Conservation (phyloP, 2,797 vertebrate genomes). For the Aeoliscus strigatus region DNA sequence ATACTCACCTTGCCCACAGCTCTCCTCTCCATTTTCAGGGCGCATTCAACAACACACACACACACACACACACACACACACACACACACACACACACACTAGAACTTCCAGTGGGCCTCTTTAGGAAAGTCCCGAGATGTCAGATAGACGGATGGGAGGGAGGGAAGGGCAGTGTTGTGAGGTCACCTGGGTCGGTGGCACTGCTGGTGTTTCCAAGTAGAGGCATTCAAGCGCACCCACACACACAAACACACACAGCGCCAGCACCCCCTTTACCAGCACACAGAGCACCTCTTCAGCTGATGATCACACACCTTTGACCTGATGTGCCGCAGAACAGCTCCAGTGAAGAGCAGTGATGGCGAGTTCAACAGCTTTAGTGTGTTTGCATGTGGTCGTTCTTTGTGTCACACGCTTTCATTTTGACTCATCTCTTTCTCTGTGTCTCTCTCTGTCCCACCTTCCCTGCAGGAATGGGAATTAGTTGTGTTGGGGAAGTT, state of each 20-base stretch:
- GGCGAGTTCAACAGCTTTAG: background rate
- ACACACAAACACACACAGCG: constrained; percentile 30
- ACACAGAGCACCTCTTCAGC: constrained; percentile 2
- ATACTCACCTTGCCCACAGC: no score
- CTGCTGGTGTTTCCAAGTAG: constrained; percentile 45
- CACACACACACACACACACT: constrained; percentile 30
- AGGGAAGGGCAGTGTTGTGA: constrained; percentile 49
- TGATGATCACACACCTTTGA: constrained; percentile 8
- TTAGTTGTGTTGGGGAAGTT: constrained; percentile 94
- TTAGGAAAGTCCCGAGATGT: constrained; percentile 69
- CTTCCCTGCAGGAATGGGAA: constrained; percentile 85
- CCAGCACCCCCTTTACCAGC: constrained; percentile 12
- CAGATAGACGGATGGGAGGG: constrained; percentile 58
- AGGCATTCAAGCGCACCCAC: constrained; percentile 17
- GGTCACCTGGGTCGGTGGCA: constrained; percentile 61
- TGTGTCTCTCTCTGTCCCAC: constrained; percentile 6
- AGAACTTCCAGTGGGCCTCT: constrained; percentile 59
- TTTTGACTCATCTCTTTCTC: constrained; percentile 8
- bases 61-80: constrained; percentile 23
- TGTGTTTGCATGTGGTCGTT: constrained; percentile 4
- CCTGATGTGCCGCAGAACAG: constrained; percentile 1
- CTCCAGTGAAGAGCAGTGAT: background rate
- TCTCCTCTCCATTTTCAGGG: no score
- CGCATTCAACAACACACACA: constrained; percentile 8
- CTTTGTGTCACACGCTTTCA: constrained; percentile 6